These are phyloP conservation scores for Arrhopalites spinosus DNA, from an alignment of 2,888 invertebrate genomes.

Conservation along the genomic window DNA sequence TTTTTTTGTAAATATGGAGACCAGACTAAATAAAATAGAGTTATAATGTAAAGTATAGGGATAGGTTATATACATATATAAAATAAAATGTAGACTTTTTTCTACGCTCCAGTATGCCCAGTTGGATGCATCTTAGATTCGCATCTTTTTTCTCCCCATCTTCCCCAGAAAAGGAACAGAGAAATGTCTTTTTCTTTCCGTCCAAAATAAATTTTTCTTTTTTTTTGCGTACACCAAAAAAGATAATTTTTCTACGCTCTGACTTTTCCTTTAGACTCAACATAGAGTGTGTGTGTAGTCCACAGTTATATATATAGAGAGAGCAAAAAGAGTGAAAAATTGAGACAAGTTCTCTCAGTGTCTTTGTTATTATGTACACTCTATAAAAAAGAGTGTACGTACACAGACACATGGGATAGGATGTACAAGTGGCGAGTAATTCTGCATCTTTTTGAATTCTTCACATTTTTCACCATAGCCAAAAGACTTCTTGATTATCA, in stretches of 20 bases:
- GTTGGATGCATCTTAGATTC: background rate
- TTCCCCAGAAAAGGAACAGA: background rate
- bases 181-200: slow-evolving; percentile 19
- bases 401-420: background rate
- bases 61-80: too few relatives aligned
- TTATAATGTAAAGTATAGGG: too few relatives aligned
- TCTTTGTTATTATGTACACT: too few relatives aligned
- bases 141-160: background rate
- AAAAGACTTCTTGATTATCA: background rate
- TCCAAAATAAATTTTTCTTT: slow-evolving; percentile 8
- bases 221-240: background rate
- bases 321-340: too few relatives aligned
- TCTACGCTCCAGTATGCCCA: background rate
- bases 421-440: background rate
- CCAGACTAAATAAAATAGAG: too few relatives aligned
- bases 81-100: background rate
- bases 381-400: background rate
- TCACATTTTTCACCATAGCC: background rate
- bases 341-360: background rate
- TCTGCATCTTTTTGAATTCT: slow-evolving; percentile 33
- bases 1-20: too few relatives aligned
- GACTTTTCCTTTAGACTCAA: too few relatives aligned
- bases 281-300: too few relatives aligned
- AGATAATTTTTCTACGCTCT: background rate
- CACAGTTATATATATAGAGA: too few relatives aligned